Conservation (phyloP, 1,140 invertebrate genomes). For the Drosophila prosaltans region DNA sequence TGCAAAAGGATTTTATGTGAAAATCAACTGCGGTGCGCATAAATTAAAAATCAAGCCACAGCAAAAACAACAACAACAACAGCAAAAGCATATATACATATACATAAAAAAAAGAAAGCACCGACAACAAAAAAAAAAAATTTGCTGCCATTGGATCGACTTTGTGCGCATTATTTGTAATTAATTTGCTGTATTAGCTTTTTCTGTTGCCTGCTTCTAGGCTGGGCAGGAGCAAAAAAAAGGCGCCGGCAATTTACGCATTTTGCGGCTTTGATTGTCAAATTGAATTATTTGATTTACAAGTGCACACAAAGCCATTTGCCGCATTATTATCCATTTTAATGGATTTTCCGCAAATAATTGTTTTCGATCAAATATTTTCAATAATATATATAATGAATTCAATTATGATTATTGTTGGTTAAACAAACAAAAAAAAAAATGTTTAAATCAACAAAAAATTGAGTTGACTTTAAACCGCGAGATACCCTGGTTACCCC, state of each 20-base stretch:
- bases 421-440: constrained; percentile 8
- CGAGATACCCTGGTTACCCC: neutral
- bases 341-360: constrained; percentile 52
- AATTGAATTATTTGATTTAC: constrained; percentile 71
- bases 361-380: constrained; percentile 60
- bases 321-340: constrained; percentile 58
- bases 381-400: constrained; percentile 54
- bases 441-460: neutral
- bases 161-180: constrained; percentile 69
- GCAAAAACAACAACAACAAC: constrained; percentile 30
- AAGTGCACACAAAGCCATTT: constrained; percentile 52
- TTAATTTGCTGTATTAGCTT: constrained; percentile 77
- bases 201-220: constrained; percentile 11
- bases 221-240: constrained; percentile 5
- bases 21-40: constrained; percentile 77
- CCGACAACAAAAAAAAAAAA: constrained; percentile 25
- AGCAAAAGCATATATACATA: constrained; percentile 6
- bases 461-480: neutral
- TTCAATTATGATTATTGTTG: constrained; percentile 59
- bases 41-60: constrained; percentile 75
- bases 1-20: constrained; percentile 74
- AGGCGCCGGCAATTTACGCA: constrained; percentile 55
- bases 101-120: constrained; percentile 72
- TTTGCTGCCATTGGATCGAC: neutral
- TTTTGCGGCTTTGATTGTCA: constrained; percentile 68